Evolutionary conservation across 2,113 vertebrate genomes (phyloP), one percentile per base, ranked within the genome.

Genomic region (Progne subis): DNA sequence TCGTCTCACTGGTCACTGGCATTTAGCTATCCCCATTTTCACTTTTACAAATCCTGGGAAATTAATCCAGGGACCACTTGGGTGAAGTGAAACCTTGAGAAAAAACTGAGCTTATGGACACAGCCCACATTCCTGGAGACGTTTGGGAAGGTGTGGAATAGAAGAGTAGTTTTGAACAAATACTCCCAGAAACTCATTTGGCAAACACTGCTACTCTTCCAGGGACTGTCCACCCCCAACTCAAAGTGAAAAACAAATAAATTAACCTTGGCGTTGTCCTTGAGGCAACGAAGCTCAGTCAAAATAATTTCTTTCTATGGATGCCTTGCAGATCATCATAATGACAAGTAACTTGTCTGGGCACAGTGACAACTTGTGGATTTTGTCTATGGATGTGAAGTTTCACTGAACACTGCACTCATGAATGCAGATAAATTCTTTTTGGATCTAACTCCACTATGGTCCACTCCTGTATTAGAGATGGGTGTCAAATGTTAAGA

Each of bases 291-390:
- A 94, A 95, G 91, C 83, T 96, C 96, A 95, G 95, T 97, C 97
- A 97, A 91, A 96, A 94, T 94, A 37, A 97, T 96, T 97, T 95
- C 88, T 92, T 92, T 91, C 76, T 96, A 92, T 82, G 83, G 93
- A 86, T 94, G 96, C 86, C 82, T 92, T 95, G 86, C 93, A 96
- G 92, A 97, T 97, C 93, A 96, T 96, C 4, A 0, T 57, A 69
- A 82, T 97, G 93, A 97, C 96, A 96, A 96, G 93, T 97, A 97
- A 97, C 95, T 97, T 80, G 96, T 97, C 95, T 97, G 97, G 97
- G 96, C 96, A 97, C 82, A 5, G 94, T 97, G 97, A 97, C 97
- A 97, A 97, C 85, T 95, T 91, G 88, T 76, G 94, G 96, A 95
- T 96, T 97, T 96, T 79, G 93, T 91, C 94, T 95, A 37, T 88